A percentile compares a stretch with the other conserved stretches of the same genome.
phyloP scores from a whole-genome alignment of 2,797 vertebrate genomes.

The Typhlichthys subterraneus region DNA sequence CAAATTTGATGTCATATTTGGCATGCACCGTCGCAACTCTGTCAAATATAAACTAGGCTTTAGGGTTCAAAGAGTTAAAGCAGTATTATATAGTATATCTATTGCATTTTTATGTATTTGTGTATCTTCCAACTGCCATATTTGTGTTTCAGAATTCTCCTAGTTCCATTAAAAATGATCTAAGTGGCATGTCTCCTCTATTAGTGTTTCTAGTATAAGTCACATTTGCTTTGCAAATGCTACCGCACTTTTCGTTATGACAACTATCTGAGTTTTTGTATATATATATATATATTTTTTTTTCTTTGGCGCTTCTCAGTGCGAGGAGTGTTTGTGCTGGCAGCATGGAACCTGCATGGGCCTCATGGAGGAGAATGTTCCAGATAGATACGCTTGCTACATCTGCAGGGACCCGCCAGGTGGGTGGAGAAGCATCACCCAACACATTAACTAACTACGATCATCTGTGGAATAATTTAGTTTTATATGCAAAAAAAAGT shows the following conservation, averaged over 20 bases:
- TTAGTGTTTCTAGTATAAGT: too few relatives aligned
- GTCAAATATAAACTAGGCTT: too few relatives aligned
- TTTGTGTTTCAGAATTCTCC: too few relatives aligned
- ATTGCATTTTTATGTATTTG: too few relatives aligned
- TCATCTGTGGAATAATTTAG: not conserved
- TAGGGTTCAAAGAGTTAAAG: too few relatives aligned
- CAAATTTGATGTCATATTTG: too few relatives aligned
- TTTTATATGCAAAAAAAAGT: not conserved
- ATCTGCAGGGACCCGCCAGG: constrained; percentile 96
- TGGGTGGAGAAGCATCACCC: constrained; percentile 53
- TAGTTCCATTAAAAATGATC: too few relatives aligned
- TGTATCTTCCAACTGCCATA: too few relatives aligned
- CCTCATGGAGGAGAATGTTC: constrained; percentile 92
- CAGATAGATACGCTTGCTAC: constrained; percentile 93
- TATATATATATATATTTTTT: not conserved
- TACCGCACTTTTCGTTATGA: not conserved
- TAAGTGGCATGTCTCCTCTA: too few relatives aligned
- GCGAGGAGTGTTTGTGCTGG: constrained; percentile 97
- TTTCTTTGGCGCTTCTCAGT: constrained; percentile 72
- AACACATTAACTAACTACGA: not conserved
- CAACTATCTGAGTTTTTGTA: not conserved
- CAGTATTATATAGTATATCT: too few relatives aligned
- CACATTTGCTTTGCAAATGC: too few relatives aligned
- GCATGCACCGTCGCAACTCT: too few relatives aligned
- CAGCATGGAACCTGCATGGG: constrained; percentile 98